phyloP scores from a whole-genome alignment of 2,113 vertebrate species.

The Micronisus gabar region DNA sequence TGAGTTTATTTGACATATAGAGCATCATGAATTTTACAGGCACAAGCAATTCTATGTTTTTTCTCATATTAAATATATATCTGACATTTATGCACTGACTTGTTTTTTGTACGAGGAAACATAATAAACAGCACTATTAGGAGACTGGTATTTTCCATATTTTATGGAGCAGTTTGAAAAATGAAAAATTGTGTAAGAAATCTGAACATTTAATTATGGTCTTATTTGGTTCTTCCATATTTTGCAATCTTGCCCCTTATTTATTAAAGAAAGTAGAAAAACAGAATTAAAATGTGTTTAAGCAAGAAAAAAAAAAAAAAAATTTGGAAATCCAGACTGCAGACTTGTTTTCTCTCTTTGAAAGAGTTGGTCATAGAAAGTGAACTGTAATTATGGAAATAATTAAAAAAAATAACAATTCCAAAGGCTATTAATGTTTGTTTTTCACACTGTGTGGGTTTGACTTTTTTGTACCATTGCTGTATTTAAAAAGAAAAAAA shows the following conservation, averaged over 20 bases:
- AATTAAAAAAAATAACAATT: not conserved
- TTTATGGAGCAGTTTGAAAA: not conserved
- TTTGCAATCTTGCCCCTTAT: not conserved
- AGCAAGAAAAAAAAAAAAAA: not conserved
- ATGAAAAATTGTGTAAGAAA: not conserved
- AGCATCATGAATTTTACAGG: not conserved
- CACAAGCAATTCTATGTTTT: not conserved
- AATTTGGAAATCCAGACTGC: not conserved
- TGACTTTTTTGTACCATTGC: not conserved
- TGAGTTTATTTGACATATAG: not conserved
- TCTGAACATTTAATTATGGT: not conserved
- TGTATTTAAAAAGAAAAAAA: not conserved
- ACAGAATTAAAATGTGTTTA: not conserved
- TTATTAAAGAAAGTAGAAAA: not conserved
- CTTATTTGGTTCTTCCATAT: not conserved
- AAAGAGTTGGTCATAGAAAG: not conserved
- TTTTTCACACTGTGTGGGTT: not conserved
- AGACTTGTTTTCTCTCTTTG: not conserved
- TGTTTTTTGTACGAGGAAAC: not conserved
- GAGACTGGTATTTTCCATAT: not conserved
- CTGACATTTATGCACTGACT: not conserved
- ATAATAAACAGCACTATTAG: not conserved
- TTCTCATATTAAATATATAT: not conserved
- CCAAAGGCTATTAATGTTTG: not conserved
- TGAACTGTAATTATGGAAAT: not conserved